Conservation (phyloP, 2,888 invertebrate genomes). For the Tenodera sinensis region DNA sequence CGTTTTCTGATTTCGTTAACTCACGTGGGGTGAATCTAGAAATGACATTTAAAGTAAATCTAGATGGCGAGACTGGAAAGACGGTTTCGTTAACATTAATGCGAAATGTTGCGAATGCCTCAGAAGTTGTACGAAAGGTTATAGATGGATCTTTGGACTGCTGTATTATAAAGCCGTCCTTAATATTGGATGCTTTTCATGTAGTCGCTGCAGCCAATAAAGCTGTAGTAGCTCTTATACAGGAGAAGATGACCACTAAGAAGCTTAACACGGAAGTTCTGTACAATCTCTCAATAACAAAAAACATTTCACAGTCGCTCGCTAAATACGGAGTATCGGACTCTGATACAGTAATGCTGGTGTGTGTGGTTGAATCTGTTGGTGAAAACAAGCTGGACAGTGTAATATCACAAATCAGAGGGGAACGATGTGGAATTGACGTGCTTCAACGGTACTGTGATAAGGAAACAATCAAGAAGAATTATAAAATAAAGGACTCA, state of each 20-base stretch:
- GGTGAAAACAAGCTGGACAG: conserved; percentile 35
- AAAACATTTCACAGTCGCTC: conserved; percentile 66
- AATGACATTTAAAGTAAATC: not conserved
- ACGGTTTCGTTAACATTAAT: conserved; percentile 34
- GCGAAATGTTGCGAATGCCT: conserved; percentile 56
- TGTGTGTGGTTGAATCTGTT: conserved; percentile 43
- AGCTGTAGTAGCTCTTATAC: conserved; percentile 53
- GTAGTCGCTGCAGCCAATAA: conserved; percentile 65
- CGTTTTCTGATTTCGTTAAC: no score
- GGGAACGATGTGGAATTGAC: conserved; percentile 50
- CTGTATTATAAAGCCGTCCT: conserved; percentile 57
- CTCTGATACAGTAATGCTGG: conserved; percentile 47
- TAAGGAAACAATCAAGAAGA: conserved; percentile 51
- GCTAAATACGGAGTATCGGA: conserved; percentile 60
- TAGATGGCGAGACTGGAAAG: conserved; percentile 15
- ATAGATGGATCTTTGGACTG: conserved; percentile 57
- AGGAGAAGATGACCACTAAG: conserved; percentile 54
- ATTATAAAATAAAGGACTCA: conserved; percentile 57
- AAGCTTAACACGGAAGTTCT: conserved; percentile 62
- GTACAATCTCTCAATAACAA: conserved; percentile 63
- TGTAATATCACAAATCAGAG: conserved; percentile 52
- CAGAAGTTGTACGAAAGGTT: conserved; percentile 52
- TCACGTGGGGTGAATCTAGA: not conserved
- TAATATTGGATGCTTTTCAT: conserved; percentile 60
- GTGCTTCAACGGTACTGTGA: conserved; percentile 50